These are phyloP conservation scores for Scolopax mira DNA, from an alignment of 2,113 vertebrate species.

Conservation along the genomic window DNA sequence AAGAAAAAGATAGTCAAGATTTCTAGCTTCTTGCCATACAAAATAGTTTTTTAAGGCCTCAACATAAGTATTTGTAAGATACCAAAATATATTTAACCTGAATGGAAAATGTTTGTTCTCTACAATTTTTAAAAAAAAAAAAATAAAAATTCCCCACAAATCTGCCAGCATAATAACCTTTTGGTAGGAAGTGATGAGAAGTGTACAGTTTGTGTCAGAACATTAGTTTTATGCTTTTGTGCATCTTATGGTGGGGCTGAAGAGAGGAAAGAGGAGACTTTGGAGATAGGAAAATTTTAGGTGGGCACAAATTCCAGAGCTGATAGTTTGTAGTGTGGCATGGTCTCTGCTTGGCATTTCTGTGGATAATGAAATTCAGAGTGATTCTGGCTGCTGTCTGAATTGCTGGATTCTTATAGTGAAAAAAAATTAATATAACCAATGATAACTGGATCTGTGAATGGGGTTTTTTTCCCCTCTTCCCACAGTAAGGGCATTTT, in stretches of 20 bases:
- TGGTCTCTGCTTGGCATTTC: not conserved
- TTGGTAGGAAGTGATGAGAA: not conserved
- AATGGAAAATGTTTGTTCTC: not conserved
- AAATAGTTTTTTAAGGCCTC: not conserved
- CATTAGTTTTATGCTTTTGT: not conserved
- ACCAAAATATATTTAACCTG: not conserved
- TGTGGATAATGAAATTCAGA: not conserved
- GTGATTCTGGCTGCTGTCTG: not conserved
- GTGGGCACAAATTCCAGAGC: not conserved
- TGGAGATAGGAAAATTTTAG: not conserved
- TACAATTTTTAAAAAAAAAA: not conserved
- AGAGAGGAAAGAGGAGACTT: not conserved
- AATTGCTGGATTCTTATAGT: not conserved
- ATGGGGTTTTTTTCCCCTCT: not conserved
- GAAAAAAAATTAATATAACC: not conserved
- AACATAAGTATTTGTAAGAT: not conserved
- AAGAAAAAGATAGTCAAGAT: not conserved
- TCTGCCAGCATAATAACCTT: not conserved
- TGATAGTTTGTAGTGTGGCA: not conserved
- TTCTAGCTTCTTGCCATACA: not conserved
- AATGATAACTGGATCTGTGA: not conserved
- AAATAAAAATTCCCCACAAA: accelerated
- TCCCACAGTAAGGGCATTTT: accelerated
- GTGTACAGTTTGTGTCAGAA: not conserved
- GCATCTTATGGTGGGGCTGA: not conserved